Percentiles rank a stretch among this genome's conserved stretches.
Evolutionary conservation across 2,888 invertebrate species (phyloP).

Genomic region (Rotaria sp.): DNA sequence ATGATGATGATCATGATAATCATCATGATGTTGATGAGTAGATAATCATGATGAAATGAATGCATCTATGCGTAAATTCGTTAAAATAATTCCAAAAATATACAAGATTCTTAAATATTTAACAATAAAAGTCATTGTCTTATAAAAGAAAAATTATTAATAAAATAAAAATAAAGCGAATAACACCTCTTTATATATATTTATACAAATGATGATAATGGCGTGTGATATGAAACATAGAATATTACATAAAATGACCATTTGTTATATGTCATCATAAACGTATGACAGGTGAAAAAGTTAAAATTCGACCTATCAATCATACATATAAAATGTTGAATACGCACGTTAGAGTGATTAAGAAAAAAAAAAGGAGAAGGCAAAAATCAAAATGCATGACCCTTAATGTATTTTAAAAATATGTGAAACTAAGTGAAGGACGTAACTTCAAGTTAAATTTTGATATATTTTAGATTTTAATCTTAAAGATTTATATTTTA

Average conservation of each 20-base stretch:
- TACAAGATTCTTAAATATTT: background rate
- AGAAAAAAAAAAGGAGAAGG: background rate
- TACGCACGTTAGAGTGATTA: background rate
- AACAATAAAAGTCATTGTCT: background rate
- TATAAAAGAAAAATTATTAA: background rate
- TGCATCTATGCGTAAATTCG: background rate
- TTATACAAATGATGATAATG: no score
- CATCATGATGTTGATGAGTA: background rate
- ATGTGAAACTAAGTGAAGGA: no score
- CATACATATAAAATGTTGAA: background rate
- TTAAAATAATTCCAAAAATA: background rate
- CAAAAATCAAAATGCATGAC: background rate
- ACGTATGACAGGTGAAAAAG: background rate
- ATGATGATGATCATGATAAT: no score
- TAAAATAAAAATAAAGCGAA: no score
- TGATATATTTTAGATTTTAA: no score
- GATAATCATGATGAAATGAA: background rate
- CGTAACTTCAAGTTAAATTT: no score
- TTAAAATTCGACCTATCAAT: background rate
- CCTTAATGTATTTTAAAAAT: no score
- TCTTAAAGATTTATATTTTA: no score
- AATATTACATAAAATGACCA: slow-evolving; percentile 10
- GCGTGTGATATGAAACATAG: background rate
- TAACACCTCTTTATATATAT: no score
- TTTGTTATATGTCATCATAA: slow-evolving; percentile 7